A percentile compares a stretch with the other conserved stretches of the same genome.
These are phyloP conservation scores for Cremastobaeus sp. DNA, from an alignment of 2,888 invertebrate species.

Conservation along the genomic window DNA sequence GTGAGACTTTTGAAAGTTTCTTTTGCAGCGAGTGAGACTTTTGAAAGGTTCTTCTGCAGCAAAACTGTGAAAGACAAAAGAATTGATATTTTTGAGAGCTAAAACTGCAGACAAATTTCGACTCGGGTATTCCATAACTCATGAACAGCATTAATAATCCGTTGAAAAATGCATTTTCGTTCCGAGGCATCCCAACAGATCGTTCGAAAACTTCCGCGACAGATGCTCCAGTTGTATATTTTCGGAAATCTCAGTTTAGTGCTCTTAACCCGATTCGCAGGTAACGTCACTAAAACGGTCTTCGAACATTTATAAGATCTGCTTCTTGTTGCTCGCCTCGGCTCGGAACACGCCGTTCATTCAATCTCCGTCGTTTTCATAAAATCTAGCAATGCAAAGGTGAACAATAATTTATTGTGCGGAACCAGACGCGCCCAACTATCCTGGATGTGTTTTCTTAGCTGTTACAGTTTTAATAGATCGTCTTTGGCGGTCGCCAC, in stretches of 20 bases:
- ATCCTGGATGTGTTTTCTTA: constrained; percentile 66
- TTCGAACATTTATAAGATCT: constrained; percentile 55
- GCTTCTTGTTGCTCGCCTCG: constrained; percentile 34
- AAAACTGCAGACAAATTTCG: too few species aligned
- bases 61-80: too few species aligned
- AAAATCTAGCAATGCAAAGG: constrained; percentile 41
- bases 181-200: constrained; percentile 20
- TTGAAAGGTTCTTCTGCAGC: too few species aligned
- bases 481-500: constrained; percentile 61
- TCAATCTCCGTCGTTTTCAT: constrained; percentile 36
- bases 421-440: constrained; percentile 64
- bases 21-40: too few species aligned
- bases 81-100: too few species aligned
- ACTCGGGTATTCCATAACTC: constrained; percentile 9
- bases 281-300: constrained; percentile 69
- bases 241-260: constrained; percentile 60
- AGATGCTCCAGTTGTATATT: constrained; percentile 71
- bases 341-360: constrained; percentile 15
- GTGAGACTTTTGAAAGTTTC: too few species aligned
- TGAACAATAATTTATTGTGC: constrained; percentile 72
- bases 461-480: constrained; percentile 75
- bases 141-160: constrained; percentile 28
- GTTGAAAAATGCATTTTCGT: constrained; percentile 18
- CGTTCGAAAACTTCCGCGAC: constrained; percentile 30
- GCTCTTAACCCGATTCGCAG: constrained; percentile 69